Base-by-base conservation (phyloP, 35 echinoderm and acorn worm genomes). In the Eucidaris tribuloides region DNA sequence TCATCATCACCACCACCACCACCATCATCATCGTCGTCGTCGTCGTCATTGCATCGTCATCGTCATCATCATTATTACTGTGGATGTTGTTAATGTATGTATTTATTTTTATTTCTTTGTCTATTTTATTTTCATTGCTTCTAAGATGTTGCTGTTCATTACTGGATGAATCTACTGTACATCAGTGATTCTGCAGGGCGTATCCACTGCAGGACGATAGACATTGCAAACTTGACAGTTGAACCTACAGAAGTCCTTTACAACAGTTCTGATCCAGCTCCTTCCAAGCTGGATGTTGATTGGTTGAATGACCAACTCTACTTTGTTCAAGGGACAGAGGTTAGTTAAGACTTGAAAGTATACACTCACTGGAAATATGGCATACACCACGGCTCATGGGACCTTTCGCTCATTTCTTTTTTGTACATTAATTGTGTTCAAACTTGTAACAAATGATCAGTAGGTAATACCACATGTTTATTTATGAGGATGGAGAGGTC, bases 281-380 rank as follows among this genome's bases (percentile, higher is more conserved):
- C 76, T 17, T 84, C 84, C 4, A 74, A 66, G 29, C 45, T 96
- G 39, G 84, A 81, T 74, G 84, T 96, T 71, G 93, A 96, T 83
- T 96, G 93, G 93, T 65, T 96, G 80, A 88, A 82, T 64, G 81
- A 96, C 68, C 52, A 91, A 44, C 65, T 92, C 4, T 92, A 92
- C 46, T 92, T 92, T 88, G 72, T 91, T 36, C 60, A 87, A 61
- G 81, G 83, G 32, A 49, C 43, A 27, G 63, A 83, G 80, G 81
- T 90, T 2, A 60, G 71, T 1, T 42, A 15, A 23, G 20, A 17
- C 2, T 0, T 17, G 30, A 20, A 14, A n/a, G n/a, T n/a, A n/a
- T n/a, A n/a, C n/a, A n/a, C n/a, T n/a, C n/a, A n/a, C n/a, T n/a
- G n/a, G n/a, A n/a, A n/a, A n/a, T n/a, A n/a, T n/a, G n/a, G n/a